Base-by-base conservation (phyloP, 1,140 invertebrate species). In the Drosophila orena region DNA sequence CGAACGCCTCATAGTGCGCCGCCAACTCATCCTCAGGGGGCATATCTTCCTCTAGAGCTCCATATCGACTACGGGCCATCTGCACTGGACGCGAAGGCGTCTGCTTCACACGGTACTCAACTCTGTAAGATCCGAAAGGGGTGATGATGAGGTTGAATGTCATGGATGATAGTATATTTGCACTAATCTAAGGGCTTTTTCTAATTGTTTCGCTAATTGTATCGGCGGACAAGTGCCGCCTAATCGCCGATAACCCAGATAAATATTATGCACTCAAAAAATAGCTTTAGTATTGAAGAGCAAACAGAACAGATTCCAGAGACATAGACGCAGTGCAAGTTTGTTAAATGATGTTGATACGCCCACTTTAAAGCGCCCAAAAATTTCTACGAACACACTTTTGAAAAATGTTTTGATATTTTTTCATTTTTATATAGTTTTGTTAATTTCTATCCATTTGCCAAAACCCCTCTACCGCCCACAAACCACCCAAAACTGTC, bases 1-100 rank as follows among this genome's bases (percentile, higher is more conserved):
- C 92, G 76, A 93, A 94, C 6, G 91, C 86, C 54, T 93, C 93
- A 77, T 93, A 93, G 24, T 85, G 79, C 27, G 74, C 74, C 1
- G 86, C 77, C 35, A 92, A 47, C 17, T 91, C 80, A 57, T 92
- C 91, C 17, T 92, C 91, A 7, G 86, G 68, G 43, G 79, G 78
- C 69, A 79, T 56, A 34, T 91, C 88, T 50, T 91, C 90, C 27
- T 89, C 86, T 12, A 85, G 56, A 4, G 52, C 47, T 30, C 60
- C 54, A 8, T 56, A 79, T 20, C 75, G 68, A n/a, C 49, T 68
- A 20, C 57, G 61, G 22, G 54, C 14, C 78, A 77, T 77, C 53
- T 52, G 84, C 62, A 83, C 50, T 7, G 86, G 66, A 43, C 72
- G 70, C 30, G 70, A 73, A 3, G 78, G 58, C 43, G 78, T 49